Base-by-base conservation (phyloP, 2,888 invertebrate species). In the Dendrolimus houi region DNA sequence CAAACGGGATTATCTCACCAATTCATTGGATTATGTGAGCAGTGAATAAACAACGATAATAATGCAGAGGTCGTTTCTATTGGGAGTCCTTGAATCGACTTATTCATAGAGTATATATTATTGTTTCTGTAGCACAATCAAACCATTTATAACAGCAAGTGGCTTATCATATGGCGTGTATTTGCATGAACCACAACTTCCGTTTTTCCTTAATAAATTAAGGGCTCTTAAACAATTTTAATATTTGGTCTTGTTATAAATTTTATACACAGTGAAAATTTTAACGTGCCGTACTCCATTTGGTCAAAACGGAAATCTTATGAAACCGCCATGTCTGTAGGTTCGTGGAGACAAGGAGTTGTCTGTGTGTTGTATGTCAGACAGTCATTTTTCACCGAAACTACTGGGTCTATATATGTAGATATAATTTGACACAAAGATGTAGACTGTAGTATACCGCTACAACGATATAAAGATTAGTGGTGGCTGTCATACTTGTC, bases 131-230 rank as follows among this genome's bases (percentile, higher is more conserved):
- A 54, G 55, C 55, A 53, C 17, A 56, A 8, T 53, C 10, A 54
- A 47, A 55, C 42, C 60, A 9, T 57, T 56, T 57, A 60, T 62
- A 61, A 60, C 41, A 57, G 60, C 52, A 56, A 57, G 12, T 14
- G 59, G 60, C 57, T 69, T 71, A 73, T 72, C 66, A 54, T 52
- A 10, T 12, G 47, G 47, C 47, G 8, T 9, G 52, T 56, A 59
- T 63, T 58, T 59, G 57, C 55, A 58, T 62, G 56, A 58, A 63
- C 68, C 64, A 59, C 64, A 63, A 58, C 60, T 62, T 69, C 68
- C 62, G 64, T 64, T 75, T 76, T 75, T 75, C 77, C 77, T 70
- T 61, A 57, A 66, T 55, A 59, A 62, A 59, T 53, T 55, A 58
- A 58, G 72, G 63, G 62, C 64, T 65, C 52, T 58, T 56, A 62